Evolutionary conservation across 1,140 invertebrate species (phyloP).

Genomic region (Eumaeus atala): DNA sequence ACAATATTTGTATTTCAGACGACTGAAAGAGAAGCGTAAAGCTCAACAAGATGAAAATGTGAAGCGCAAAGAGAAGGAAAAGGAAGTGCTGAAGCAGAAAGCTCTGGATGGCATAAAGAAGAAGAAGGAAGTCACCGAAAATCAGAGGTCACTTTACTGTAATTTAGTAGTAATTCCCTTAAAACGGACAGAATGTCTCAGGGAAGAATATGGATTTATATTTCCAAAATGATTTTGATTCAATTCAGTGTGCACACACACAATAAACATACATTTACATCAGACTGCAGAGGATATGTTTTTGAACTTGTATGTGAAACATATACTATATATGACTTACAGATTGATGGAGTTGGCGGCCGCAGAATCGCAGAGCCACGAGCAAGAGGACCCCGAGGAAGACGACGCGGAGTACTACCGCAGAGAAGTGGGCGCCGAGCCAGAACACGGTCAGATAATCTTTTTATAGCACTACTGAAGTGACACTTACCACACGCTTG

Average conservation of each 20-base stretch:
- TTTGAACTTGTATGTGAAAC: no score
- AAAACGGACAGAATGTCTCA: no score
- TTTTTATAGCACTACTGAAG: background rate
- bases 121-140: constrained; percentile 72
- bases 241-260: no score
- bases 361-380: constrained; percentile 72
- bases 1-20: constrained; percentile 55
- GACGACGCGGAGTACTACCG: constrained; percentile 89
- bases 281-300: no score
- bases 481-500: no score
- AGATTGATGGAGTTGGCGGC: constrained; percentile 66
- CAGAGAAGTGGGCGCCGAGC: constrained; percentile 89
- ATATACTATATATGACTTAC: no score
- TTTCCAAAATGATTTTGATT: no score
- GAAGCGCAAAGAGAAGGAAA: constrained; percentile 79
- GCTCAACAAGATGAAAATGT: constrained; percentile 85
- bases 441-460: constrained; percentile 78
- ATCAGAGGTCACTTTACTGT: constrained; percentile 45
- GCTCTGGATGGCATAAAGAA: constrained; percentile 81
- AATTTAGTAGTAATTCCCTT: background rate
- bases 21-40: constrained; percentile 85
- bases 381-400: constrained; percentile 77
- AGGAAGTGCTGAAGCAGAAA: constrained; percentile 81
- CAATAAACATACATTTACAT: no score
- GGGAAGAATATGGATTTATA: no score